Evolutionary conservation across 2,888 invertebrate species (phyloP).

Genomic region (Arge pagana): DNA sequence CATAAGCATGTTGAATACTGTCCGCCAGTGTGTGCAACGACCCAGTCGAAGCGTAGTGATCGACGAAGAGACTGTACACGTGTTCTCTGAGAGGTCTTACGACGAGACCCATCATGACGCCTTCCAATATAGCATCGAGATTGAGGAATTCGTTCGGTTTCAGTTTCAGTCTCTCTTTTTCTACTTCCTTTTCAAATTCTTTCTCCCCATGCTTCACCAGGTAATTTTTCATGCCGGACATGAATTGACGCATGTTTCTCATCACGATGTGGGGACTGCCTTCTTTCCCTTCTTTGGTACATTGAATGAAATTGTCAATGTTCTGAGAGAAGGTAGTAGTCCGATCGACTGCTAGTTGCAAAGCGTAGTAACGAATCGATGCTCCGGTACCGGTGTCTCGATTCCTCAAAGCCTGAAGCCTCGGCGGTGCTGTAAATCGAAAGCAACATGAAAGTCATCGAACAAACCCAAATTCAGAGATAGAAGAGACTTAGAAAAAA

Average conservation of each 20-base stretch:
- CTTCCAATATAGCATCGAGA: constrained; percentile 92
- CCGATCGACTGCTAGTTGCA: constrained; percentile 81
- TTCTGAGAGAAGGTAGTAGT: constrained; percentile 91
- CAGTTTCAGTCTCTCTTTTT: constrained; percentile 81
- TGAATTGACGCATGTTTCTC: constrained; percentile 93
- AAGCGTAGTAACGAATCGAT: constrained; percentile 76
- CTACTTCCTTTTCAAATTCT: constrained; percentile 89
- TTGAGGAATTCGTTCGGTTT: constrained; percentile 92
- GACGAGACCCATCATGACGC: constrained; percentile 90
- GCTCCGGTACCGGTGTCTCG: constrained; percentile 67
- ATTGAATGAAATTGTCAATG: constrained; percentile 91
- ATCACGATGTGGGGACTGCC: constrained; percentile 85
- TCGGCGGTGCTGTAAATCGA: constrained; percentile 72
- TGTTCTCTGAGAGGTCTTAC: constrained; percentile 84
- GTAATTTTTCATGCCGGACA: constrained; percentile 99
- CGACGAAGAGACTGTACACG: constrained; percentile 83
- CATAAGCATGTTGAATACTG: constrained; percentile 71
- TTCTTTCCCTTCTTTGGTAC: constrained; percentile 89
- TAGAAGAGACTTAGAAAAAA: constrained; percentile 9
- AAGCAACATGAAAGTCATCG: constrained; percentile 29
- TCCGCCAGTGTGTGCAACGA: constrained; percentile 76
- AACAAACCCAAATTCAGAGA: constrained; percentile 12
- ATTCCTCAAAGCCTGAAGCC: constrained; percentile 71
- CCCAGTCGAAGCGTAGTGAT: constrained; percentile 79
- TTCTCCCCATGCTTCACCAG: constrained; percentile 94